Base-by-base conservation (phyloP, 2,113 vertebrate species). In the Salvelinus fontinalis region DNA sequence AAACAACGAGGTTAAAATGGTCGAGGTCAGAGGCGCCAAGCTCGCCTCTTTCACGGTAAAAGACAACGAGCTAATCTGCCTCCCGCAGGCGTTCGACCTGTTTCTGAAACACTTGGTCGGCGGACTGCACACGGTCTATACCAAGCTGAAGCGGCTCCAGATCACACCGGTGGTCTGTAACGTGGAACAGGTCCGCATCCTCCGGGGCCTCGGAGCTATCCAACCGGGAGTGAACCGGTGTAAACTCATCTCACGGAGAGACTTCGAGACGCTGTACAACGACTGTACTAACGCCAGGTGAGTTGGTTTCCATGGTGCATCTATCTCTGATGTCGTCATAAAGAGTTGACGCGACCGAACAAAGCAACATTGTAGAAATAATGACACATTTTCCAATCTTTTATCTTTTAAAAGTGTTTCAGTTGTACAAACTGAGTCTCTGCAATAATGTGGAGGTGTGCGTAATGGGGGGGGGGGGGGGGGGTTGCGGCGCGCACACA, bases 1-100 rank as follows among this genome's bases (percentile, higher is more conserved):
- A 92, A 98, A 99, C 94, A 99, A 99, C 94, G 97, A 98, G 95
- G 98, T 97, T 89, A 96, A 95, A 87, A 96, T 98, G 95, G 96
- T 99, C 92, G 97, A 98, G 87, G 95, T 99, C 93, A 95, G 95
- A 86, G 97, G 97, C 77, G 97, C 96, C 79, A 95, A 97, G 87
- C 95, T 99, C 88, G 97, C 97, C 80, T 99, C 97, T 65, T 99
- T 99, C 94, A 97, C 95, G 12, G 97, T 99, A 84, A 94, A 94
- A 84, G 96, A 96, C 89, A 95, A 93, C 86, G 97, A 98, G 93
- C 96, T 99, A 83, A 97, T 99, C 92, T 98, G 97, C 90, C 94
- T 98, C 87, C 97, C 97, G 48, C 97, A 98, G 91, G 97, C 96
- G 73, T 98, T 98, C 92, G 97, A 98, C 89, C 95, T 98, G 82